Evolutionary conservation across 2,797 vertebrate species (phyloP).

Genomic region (Brachyrhaphis roseni): DNA sequence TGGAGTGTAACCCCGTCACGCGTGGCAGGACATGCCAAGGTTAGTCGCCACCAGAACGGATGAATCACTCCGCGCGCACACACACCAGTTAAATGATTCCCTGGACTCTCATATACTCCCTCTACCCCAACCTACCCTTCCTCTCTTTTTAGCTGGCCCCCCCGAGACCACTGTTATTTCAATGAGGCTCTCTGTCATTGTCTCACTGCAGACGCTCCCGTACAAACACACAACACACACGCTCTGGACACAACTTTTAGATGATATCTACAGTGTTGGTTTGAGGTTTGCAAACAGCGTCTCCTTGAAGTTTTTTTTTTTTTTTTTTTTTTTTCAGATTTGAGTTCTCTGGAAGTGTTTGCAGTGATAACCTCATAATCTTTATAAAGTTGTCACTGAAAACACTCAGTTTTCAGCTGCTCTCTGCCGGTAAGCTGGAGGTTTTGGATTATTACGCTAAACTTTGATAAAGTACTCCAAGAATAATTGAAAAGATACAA

Average conservation of each 20-base stretch:
- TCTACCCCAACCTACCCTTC: conserved; percentile 65
- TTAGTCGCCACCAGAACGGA: conserved; percentile 96
- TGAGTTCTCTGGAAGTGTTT: neutral
- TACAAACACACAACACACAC: conserved; percentile 49
- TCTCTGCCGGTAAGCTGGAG: neutral
- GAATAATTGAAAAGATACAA: neutral
- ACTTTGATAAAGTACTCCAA: neutral
- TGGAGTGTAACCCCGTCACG: conserved; percentile 97
- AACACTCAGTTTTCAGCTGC: neutral
- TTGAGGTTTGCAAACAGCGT: neutral
- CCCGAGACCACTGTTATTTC: conserved; percentile 74
- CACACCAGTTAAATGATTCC: conserved; percentile 68
- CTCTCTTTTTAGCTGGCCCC: conserved; percentile 70
- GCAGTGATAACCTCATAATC: neutral
- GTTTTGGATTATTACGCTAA: neutral
- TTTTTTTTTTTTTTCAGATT: neutral
- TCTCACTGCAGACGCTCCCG: conserved; percentile 59
- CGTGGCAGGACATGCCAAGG: conserved; percentile 99
- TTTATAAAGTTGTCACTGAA: neutral
- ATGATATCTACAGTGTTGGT: neutral
- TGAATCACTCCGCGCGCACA: conserved; percentile 60
- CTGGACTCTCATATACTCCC: conserved; percentile 70
- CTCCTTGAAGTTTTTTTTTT: neutral
- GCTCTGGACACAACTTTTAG: conserved; percentile 1
- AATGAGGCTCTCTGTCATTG: conserved; percentile 77